These are phyloP conservation scores for Chaetophractus vellerosus DNA, from an alignment of 2,797 vertebrate genomes.

Conservation along the genomic window DNA sequence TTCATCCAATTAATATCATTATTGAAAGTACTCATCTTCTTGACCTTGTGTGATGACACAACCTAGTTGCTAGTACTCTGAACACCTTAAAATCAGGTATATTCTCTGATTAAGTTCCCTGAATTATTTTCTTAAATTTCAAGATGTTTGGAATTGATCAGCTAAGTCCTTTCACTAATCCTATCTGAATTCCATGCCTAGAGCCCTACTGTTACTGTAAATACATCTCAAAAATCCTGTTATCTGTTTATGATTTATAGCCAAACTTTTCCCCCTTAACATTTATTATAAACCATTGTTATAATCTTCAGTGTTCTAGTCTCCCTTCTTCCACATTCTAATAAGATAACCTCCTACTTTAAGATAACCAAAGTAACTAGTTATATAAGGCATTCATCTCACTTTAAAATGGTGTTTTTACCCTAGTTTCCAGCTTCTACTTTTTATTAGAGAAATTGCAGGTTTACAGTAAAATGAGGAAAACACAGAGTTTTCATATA, in stretches of 20 bases:
- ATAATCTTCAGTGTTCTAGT: neutral
- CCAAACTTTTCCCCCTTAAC: neutral
- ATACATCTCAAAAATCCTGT: neutral
- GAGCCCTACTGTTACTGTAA: neutral
- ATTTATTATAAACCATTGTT: neutral
- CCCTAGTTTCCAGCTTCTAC: neutral
- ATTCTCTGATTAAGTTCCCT: neutral
- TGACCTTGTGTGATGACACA: no score
- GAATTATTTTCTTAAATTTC: neutral
- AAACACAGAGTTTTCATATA: no score
- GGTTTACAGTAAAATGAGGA: no score
- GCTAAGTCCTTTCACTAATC: neutral
- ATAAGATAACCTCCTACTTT: no score
- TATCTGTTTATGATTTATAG: neutral
- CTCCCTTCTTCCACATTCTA: neutral
- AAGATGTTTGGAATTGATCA: neutral
- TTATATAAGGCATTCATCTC: neutral
- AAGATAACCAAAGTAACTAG: neutral
- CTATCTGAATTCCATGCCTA: neutral
- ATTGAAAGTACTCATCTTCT: neutral
- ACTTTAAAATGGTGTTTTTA: neutral
- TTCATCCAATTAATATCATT: neutral
- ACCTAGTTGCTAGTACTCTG: neutral
- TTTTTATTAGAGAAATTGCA: no score
- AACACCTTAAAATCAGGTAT: neutral